Evolutionary conservation across 2,797 vertebrate species (phyloP).

Genomic region (Capromys pilorides): DNA sequence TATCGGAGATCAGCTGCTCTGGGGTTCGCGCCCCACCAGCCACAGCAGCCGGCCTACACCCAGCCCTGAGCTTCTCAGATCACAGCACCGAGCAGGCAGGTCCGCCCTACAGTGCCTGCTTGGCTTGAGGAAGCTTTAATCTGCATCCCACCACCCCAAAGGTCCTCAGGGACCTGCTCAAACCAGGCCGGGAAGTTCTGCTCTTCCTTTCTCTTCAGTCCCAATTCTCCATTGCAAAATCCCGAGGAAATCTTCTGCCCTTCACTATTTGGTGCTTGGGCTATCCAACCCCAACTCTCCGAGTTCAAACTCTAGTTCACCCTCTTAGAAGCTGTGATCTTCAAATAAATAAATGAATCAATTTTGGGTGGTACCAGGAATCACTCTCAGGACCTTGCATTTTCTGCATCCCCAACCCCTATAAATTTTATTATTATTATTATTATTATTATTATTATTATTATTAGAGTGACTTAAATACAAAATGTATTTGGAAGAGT

Average conservation of each 20-base stretch:
- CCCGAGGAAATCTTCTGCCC: neutral
- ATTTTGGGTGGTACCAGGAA: no score
- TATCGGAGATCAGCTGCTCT: neutral
- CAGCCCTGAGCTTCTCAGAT: neutral
- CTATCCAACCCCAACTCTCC: neutral
- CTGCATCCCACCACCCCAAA: neutral
- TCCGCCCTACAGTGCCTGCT: neutral
- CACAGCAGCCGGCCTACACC: neutral
- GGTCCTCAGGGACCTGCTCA: neutral
- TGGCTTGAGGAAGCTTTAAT: neutral
- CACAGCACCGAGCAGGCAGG: neutral
- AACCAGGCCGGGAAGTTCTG: neutral
- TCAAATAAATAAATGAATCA: no score
- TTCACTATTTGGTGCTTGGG: neutral
- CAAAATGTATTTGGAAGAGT: no score
- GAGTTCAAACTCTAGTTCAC: neutral
- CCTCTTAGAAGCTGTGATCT: neutral
- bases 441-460: no score
- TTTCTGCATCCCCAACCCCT: no score
- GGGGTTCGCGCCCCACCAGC: no score
- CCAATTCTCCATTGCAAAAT: neutral
- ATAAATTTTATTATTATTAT: no score
- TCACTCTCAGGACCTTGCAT: no score
- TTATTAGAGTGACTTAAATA: no score
- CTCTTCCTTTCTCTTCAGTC: neutral